Evolutionary conservation across 2,797 vertebrate genomes (phyloP), one percentile per base, ranked within the genome.

Genomic region (Cottoperca gobio): DNA sequence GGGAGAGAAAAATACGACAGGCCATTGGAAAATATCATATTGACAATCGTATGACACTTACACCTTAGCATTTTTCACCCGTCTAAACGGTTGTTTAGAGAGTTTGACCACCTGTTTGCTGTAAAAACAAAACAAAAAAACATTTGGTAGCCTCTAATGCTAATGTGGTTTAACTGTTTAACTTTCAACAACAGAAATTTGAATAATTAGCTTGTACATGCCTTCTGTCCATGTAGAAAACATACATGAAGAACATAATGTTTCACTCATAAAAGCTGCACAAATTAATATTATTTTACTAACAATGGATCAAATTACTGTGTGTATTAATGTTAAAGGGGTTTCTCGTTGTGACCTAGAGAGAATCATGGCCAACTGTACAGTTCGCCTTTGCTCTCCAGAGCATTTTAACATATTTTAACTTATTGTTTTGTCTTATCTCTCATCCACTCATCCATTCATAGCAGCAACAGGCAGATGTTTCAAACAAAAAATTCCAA

Each of bases 1-100:
- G n/a, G n/a, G n/a, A n/a, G n/a, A n/a, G n/a, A n/a, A n/a, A 53
- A 21, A 74, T 49, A 40, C 21, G 49, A 69, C 24, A 19, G 31
- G 40, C 24, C 48, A 35, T 2, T 49, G 21, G 26, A 62, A 33
- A 46, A 62, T 17, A n/a, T n/a, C 5, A 54, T 37, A n/a, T 2
- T 60, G n/a, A n/a, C n/a, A n/a, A n/a, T n/a, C n/a, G n/a, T n/a
- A n/a, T n/a, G n/a, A n/a, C n/a, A n/a, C n/a, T n/a, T n/a, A n/a
- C n/a, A n/a, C n/a, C n/a, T n/a, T n/a, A n/a, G n/a, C n/a, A n/a
- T n/a, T n/a, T n/a, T n/a, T n/a, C n/a, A n/a, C n/a, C n/a, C n/a
- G n/a, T n/a, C n/a, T n/a, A n/a, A n/a, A n/a, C n/a, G n/a, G n/a
- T n/a, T n/a, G n/a, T n/a, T n/a, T n/a, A n/a, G n/a, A n/a, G n/a